phyloP scores from a whole-genome alignment of 1,140 invertebrate genomes.

The Drosophila tani region DNA sequence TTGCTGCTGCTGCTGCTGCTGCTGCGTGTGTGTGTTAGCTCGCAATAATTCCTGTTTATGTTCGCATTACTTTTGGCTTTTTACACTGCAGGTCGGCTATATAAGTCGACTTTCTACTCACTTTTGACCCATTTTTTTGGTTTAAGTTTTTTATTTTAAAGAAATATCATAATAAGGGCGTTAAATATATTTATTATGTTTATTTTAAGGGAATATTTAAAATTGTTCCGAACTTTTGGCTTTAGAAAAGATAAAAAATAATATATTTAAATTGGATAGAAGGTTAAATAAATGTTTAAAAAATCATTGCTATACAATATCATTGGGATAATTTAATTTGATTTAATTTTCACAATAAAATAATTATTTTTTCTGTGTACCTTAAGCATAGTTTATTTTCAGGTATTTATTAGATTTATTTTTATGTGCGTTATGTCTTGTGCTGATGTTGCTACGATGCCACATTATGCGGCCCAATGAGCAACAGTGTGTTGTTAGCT shows the following conservation, averaged over 20 bases:
- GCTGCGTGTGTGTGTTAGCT: slow-evolving; percentile 37
- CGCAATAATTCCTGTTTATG: slow-evolving; percentile 80
- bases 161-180: neutral
- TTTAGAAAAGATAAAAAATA: neutral
- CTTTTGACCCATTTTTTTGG: neutral
- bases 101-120: too few species aligned
- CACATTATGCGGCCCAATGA: slow-evolving; percentile 32
- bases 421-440: slow-evolving; percentile 11
- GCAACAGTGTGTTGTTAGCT: slow-evolving; percentile 39
- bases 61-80: slow-evolving; percentile 72
- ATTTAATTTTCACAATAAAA: neutral
- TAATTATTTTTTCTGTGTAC: neutral
- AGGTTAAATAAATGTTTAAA: too few species aligned
- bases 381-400: slow-evolving; percentile 16
- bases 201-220: neutral
- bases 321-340: neutral
- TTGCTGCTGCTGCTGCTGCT: neutral
- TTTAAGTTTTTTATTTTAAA: neutral
- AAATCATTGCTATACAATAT: too few species aligned
- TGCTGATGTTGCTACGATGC: slow-evolving; percentile 13
- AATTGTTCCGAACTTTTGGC: neutral
- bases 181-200: neutral
- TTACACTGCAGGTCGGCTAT: slow-evolving; percentile 15
- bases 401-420: slow-evolving; percentile 22
- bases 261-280: too few species aligned